Percentiles rank a stretch among this genome's conserved stretches.
These are phyloP conservation scores for Epinotia demarniana DNA, from an alignment of 2,888 invertebrate species.

Conservation along the genomic window DNA sequence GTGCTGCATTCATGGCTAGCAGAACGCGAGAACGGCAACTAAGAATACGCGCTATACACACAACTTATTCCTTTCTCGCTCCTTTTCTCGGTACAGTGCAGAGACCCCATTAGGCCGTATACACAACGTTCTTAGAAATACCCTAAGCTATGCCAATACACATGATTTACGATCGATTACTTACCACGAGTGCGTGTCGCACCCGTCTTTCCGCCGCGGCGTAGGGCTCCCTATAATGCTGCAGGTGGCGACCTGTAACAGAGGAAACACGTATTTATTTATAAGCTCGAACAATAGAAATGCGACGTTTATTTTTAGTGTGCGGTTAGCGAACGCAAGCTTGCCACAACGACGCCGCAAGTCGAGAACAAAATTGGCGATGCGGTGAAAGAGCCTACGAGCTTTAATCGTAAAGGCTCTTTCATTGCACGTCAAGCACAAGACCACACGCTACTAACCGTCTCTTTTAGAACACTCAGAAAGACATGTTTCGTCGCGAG, in stretches of 20 bases:
- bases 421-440: no score
- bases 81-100: not conserved
- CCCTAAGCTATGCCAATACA: not conserved
- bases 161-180: constrained; percentile 53
- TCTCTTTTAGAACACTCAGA: no score
- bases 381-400: not conserved
- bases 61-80: no score
- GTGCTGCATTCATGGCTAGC: no score
- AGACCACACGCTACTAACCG: no score
- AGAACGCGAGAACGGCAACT: no score
- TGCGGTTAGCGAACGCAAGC: constrained; percentile 18
- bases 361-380: not conserved
- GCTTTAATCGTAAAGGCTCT: not conserved
- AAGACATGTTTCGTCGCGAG: no score
- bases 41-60: no score
- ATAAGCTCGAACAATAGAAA: constrained; percentile 38
- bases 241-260: constrained; percentile 80
- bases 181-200: constrained; percentile 85
- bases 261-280: constrained; percentile 52
- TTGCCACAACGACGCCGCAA: not conserved
- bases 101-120: not conserved
- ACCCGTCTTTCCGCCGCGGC: constrained; percentile 84
- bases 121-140: constrained; percentile 3
- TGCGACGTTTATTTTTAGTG: constrained; percentile 16
- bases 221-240: constrained; percentile 84